Conservation (phyloP, 2,888 invertebrate species). For the Parnassius smintheus region DNA sequence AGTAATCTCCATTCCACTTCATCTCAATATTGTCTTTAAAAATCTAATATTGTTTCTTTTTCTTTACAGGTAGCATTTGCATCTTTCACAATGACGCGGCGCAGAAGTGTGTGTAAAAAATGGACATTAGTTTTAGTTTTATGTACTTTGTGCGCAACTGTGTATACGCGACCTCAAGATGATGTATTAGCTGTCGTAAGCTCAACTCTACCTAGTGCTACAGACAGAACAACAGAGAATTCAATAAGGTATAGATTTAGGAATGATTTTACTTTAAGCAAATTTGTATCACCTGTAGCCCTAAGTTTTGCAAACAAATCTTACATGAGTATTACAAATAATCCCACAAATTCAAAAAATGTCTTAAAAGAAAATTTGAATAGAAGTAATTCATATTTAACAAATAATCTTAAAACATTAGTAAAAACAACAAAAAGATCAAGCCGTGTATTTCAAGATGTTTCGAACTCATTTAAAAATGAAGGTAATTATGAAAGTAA, state of each 20-base stretch:
- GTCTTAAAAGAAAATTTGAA: slow-evolving; percentile 13
- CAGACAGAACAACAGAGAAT: slow-evolving; percentile 54
- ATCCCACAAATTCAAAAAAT: slow-evolving; percentile 5
- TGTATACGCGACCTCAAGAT: slow-evolving; percentile 66
- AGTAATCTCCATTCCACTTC: no score
- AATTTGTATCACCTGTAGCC: slow-evolving; percentile 43
- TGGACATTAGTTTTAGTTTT: slow-evolving; percentile 74
- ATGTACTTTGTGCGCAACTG: slow-evolving; percentile 58
- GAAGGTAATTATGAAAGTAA: slow-evolving; percentile 28
- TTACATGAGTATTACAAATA: slow-evolving; percentile 11
- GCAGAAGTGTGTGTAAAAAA: slow-evolving; percentile 66
- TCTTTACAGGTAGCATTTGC: slow-evolving; percentile 64
- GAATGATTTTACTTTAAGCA: slow-evolving; percentile 34
- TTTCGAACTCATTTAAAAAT: background rate
- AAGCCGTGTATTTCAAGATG: slow-evolving; percentile 36
- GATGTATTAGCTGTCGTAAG: slow-evolving; percentile 34
- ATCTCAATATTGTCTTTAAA: no score
- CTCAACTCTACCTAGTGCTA: slow-evolving; percentile 40
- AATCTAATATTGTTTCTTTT: slow-evolving; percentile 31
- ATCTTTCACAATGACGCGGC: slow-evolving; percentile 60
- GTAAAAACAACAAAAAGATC: slow-evolving; percentile 34
- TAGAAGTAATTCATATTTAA: background rate
- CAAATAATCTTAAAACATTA: slow-evolving; percentile 15
- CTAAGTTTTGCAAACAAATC: slow-evolving; percentile 39
- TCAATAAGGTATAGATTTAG: slow-evolving; percentile 69